Conservation (phyloP, 2,888 invertebrate species). For the Ichneumoninae sp. region DNA sequence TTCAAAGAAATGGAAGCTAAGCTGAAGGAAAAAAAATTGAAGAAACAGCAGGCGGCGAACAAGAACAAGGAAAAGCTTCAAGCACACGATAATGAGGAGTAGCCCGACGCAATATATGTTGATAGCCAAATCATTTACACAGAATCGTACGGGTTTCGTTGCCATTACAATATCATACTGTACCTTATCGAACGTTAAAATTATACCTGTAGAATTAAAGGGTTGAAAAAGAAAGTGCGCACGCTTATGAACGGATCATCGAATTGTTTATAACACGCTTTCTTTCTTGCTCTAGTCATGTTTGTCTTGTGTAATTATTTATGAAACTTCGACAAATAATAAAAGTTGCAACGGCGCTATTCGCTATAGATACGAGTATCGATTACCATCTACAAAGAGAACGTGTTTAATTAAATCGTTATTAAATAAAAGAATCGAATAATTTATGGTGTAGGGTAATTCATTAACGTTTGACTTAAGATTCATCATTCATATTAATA, state of each 20-base stretch:
- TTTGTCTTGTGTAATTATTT: slow-evolving; percentile 74
- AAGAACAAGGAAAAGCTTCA: slow-evolving; percentile 76
- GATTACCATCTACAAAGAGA: slow-evolving; percentile 11
- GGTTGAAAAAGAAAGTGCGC: slow-evolving; percentile 8
- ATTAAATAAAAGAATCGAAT: slow-evolving; percentile 12
- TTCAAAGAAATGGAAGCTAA: slow-evolving; percentile 95
- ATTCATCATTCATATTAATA: not conserved
- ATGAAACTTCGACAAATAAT: slow-evolving; percentile 67
- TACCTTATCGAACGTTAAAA: slow-evolving; percentile 15
- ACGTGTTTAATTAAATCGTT: slow-evolving; percentile 27
- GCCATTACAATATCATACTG: slow-evolving; percentile 70
- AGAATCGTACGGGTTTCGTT: slow-evolving; percentile 70
- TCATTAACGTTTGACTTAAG: slow-evolving; percentile 5
- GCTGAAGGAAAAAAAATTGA: slow-evolving; percentile 88
- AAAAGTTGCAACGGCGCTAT: not conserved
- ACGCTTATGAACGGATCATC: not conserved
- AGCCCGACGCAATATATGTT: slow-evolving; percentile 16
- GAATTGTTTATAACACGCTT: slow-evolving; percentile 27
- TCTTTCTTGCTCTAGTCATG: slow-evolving; percentile 70
- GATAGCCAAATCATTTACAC: slow-evolving; percentile 20
- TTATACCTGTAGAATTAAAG: slow-evolving; percentile 18
- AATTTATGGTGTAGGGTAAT: slow-evolving; percentile 57
- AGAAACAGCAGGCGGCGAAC: slow-evolving; percentile 78
- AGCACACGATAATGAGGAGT: slow-evolving; percentile 48
- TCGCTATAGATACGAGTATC: slow-evolving; percentile 5